Conservation (phyloP, 2,888 invertebrate genomes). For the Eretmocerus hayati region DNA sequence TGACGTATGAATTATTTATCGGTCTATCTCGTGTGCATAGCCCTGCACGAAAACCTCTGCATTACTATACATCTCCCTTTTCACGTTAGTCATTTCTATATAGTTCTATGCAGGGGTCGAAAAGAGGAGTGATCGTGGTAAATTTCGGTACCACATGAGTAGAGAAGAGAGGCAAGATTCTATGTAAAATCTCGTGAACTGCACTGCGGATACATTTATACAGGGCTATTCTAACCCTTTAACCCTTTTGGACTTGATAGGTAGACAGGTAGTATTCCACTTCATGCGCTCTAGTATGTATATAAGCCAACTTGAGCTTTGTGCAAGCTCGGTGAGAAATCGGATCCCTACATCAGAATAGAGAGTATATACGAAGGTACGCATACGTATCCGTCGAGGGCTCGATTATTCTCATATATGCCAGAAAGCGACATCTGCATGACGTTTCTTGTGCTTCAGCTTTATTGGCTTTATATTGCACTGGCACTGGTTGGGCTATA, state of each 20-base stretch:
- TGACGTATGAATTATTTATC: conserved; percentile 15
- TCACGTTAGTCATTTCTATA: no score
- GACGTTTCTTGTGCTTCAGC: conserved; percentile 17
- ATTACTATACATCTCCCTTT: no score
- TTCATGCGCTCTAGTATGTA: no score
- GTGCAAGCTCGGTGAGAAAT: conserved; percentile 8
- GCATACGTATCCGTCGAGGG: no score
- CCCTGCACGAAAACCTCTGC: background rate
- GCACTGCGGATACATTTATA: conserved; percentile 8
- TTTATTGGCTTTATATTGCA: conserved; percentile 23
- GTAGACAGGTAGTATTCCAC: no score
- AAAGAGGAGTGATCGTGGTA: background rate
- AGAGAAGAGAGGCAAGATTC: no score
- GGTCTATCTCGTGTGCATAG: background rate
- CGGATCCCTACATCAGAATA: conserved; percentile 3
- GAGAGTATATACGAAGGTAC: background rate
- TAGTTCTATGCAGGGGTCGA: no score
- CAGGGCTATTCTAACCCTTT: background rate
- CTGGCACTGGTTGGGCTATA: no score
- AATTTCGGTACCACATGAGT: conserved; percentile 1
- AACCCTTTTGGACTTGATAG: no score
- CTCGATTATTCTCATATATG: conserved; percentile 8
- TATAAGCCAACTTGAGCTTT: conserved; percentile 5
- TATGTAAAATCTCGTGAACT: background rate
- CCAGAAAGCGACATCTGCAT: conserved; percentile 1